Base-by-base conservation (phyloP, 1,140 invertebrate species). In the Lutraria rhynchaena region DNA sequence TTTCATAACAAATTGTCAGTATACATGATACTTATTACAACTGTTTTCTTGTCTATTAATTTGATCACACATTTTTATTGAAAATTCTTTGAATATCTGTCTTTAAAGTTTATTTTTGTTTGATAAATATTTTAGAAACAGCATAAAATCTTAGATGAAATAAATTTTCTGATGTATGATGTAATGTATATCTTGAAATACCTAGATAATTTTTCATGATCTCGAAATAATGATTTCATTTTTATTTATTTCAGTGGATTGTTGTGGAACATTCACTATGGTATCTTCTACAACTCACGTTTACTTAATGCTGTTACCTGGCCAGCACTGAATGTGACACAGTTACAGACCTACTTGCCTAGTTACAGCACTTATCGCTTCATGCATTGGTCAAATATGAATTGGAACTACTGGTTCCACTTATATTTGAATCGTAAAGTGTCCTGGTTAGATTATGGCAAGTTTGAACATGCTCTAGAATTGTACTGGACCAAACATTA, bases 381-480 rank as follows among this genome's bases (percentile, higher is more conserved):
- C 15, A 27, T 63, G 3, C 37, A 31, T 37, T 63, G 57, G 73
- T 49, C 55, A 9, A 24, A 4, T 7, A 2, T n/a, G 19, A 29
- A 27, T 17, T 35, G 27, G 27, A 46, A 49, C 27, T 75, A 75
- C 29, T 44, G 37, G 22, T 75, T 74, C 71, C 51, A 57, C 35
- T n/a, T 74, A n/a, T 74, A 74, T 19, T 19, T 74, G 13, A 27
- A 58, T 1, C 29, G 37, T 0, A 58, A 44, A 24, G 11, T 57
- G 0, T 74, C 71, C 3, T 74, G 71, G 71, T 60, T 74, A 44
- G 71, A 74, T 31, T 74, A 58, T 46, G 33, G 17, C 24, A 74
- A 74, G 37, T 74, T 74, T 60, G 71, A 74, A 57, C 35, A 41
- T 60, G 53, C 53, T 24, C 22, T 74, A n/a, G 37, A 74, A 22